Evolutionary conservation across 2,113 vertebrate species (phyloP).

Genomic region (Tragelaphus strepsiceros): DNA sequence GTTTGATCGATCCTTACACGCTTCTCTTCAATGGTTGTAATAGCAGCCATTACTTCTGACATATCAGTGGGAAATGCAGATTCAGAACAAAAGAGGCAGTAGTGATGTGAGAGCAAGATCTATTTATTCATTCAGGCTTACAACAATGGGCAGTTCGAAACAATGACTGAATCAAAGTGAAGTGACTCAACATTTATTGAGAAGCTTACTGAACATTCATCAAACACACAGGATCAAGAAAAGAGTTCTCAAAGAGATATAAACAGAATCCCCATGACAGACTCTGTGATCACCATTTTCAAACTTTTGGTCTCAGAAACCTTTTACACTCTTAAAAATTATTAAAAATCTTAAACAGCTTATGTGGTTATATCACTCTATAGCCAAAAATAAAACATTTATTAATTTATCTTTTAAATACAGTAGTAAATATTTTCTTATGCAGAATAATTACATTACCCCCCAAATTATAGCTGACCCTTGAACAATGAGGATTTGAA

Average conservation of each 20-base stretch:
- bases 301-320: not conserved
- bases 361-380: not conserved
- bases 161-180: not conserved
- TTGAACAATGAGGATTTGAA: not conserved
- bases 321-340: not conserved
- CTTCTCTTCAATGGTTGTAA: not conserved
- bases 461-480: not conserved
- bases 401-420: not conserved
- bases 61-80: not conserved
- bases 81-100: not conserved
- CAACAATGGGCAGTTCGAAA: not conserved
- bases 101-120: not conserved
- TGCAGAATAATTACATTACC: not conserved
- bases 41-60: constrained; percentile 22
- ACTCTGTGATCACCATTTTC: not conserved
- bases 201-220: not conserved
- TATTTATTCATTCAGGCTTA: not conserved
- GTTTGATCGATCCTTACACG: not conserved
- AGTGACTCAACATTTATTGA: not conserved
- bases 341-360: not conserved
- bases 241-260: not conserved
- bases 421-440: not conserved
- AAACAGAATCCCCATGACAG: not conserved
- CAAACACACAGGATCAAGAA: not conserved
- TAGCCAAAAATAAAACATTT: not conserved